Conservation (phyloP, 2,113 vertebrate species). For the Microtus montanus region DNA sequence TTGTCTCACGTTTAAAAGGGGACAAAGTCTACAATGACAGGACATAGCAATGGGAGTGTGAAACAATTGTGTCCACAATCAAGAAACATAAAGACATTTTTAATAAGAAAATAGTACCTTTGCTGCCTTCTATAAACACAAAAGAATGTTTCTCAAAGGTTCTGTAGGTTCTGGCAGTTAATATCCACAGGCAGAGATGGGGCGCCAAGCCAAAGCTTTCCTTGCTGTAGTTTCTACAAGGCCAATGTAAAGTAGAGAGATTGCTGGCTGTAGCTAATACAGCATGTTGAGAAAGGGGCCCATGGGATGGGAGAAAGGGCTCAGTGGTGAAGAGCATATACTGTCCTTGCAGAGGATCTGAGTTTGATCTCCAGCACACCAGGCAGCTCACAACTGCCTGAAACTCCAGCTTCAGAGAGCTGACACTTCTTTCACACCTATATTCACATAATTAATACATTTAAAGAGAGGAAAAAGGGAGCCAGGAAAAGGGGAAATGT, state of each 20-base stretch:
- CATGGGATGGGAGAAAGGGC: too few species aligned
- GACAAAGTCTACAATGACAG: neutral
- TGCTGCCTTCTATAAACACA: constrained; percentile 1
- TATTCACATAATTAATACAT: neutral
- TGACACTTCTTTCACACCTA: neutral
- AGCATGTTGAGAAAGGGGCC: neutral
- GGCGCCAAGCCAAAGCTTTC: neutral
- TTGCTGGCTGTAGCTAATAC: neutral
- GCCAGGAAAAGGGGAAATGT: neutral
- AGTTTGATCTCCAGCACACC: neutral
- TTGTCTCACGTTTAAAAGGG: neutral
- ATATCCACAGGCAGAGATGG: neutral
- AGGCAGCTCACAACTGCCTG: neutral
- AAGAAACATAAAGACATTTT: neutral
- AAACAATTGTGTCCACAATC: neutral
- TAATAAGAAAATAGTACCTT: neutral
- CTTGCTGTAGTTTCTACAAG: neutral
- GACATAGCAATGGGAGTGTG: neutral
- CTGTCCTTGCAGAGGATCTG: neutral
- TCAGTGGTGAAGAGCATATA: neutral
- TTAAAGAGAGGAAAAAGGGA: neutral
- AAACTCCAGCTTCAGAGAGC: neutral
- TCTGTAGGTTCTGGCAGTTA: neutral
- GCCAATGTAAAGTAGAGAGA: neutral
- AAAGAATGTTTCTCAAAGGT: neutral